Evolutionary conservation across 2,888 invertebrate genomes (phyloP), one percentile per base, ranked within the genome.

Genomic region (Cheilosia urbana): DNA sequence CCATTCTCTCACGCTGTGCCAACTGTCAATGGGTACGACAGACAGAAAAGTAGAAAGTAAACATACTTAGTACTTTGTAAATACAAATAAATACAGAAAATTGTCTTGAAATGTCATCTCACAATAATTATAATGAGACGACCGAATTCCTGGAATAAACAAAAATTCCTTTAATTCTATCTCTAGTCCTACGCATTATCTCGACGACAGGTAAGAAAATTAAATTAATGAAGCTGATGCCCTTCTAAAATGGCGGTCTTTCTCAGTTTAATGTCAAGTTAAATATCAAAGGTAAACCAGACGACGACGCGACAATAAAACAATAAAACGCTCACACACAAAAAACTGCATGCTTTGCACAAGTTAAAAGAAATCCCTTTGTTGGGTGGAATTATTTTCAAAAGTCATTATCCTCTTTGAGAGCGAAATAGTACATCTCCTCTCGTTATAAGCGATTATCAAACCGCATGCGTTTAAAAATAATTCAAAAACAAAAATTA

Each of bases 401-500:
- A 42, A 17, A 17, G 3, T 17, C 62, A 45, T 62, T 45, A 19
- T 42, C 45, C 2, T 2, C 45, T 55, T 55, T 55, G 15, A 55
- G 24, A 51, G 24, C 15, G 51, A 51, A 51, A 24, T 51, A 15
- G 15, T 51, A 51, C 51, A 4, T n/a, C 24, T 15, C 24, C 21
- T 15, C 66, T 66, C 53, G 11, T 53, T 66, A 66, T 27, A 53
- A 27, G 6, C 37, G 37, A 42, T 53, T 53, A n/a, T 3, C 7
- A 53, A 17, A 19, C 42, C 55, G 30, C 49, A 55, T 30, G 17
- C 7, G 40, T 53, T 37, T 24, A n/a, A 66, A 57, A 66, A 47
- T 58, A 45, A 69, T 53, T 53, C n/a, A 49, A 71, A 58, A 58
- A 47, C 27, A 47, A 37, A 24, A 69, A 15, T 51, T 51, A 66